Percentiles rank a stretch among this genome's conserved stretches.
phyloP scores from a whole-genome alignment of 2,797 vertebrate species.

The Macropodus opercularis region DNA sequence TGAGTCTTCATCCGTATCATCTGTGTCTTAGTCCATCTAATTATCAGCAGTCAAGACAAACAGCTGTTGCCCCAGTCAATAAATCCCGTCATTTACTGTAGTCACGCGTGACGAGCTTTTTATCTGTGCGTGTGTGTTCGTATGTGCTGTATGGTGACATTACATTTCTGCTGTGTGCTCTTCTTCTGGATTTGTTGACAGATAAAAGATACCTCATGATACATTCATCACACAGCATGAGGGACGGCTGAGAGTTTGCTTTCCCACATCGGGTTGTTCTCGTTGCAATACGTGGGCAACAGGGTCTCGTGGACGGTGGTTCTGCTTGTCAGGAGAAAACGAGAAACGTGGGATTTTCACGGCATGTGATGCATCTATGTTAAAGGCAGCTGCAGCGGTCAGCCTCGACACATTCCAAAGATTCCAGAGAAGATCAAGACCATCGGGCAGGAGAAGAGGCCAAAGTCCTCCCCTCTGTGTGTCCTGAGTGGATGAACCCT shows the following conservation, averaged over 20 bases:
- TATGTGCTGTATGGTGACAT: constrained; percentile 8
- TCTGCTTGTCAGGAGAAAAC: constrained; percentile 8
- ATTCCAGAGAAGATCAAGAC: constrained; percentile 30
- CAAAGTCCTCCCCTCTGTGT: constrained; percentile 24
- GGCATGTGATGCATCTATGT: background rate
- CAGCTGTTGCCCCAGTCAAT: constrained; percentile 2
- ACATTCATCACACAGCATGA: constrained; percentile 7
- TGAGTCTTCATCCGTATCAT: constrained; percentile 6
- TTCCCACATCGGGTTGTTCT: background rate
- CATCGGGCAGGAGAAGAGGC: constrained; percentile 17
- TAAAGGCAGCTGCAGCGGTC: constrained; percentile 14
- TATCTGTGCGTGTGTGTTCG: constrained; percentile 1
- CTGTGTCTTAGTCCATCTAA: constrained; percentile 9
- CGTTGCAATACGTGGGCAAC: constrained; percentile 3
- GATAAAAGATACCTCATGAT: constrained; percentile 48
- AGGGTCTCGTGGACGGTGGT: constrained; percentile 4
- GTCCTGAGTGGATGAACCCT: constrained; percentile 49
- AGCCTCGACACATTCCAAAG: constrained; percentile 12
- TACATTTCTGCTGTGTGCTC: constrained; percentile 21
- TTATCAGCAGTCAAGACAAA: constrained; percentile 16
- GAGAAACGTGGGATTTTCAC: background rate
- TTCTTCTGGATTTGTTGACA: constrained; percentile 37
- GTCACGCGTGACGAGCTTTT: background rate
- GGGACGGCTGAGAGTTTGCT: constrained; percentile 18
- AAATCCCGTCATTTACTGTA: background rate